Evolutionary conservation across 2,113 vertebrate genomes (phyloP).

Genomic region (Xiphorhynchus elegans): DNA sequence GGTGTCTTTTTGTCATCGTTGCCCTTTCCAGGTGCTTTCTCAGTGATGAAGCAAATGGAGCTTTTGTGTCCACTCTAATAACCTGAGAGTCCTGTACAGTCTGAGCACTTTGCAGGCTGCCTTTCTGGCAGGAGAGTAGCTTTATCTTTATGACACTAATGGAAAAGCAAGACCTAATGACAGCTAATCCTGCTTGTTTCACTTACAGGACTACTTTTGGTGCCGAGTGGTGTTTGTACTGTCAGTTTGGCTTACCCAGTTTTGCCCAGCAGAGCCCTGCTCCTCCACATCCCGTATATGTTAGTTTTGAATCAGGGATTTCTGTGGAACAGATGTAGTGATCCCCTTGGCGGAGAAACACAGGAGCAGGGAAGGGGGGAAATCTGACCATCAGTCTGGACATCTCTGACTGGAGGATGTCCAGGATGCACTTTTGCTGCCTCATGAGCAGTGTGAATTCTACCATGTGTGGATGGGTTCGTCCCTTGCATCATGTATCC

Average conservation of each 20-base stretch:
- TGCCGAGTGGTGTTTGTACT: background rate
- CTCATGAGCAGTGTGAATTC: background rate
- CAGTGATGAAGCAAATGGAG: background rate
- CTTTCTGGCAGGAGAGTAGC: background rate
- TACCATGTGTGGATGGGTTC: accelerated
- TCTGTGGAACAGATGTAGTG: background rate
- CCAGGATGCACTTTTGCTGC: background rate
- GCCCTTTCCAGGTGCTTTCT: background rate
- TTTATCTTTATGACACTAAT: conserved; percentile 30
- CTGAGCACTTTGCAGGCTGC: background rate
- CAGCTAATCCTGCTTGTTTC: background rate
- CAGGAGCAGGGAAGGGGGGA: background rate
- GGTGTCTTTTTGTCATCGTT: background rate
- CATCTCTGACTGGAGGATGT: background rate
- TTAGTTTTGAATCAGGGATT: background rate
- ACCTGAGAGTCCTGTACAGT: background rate
- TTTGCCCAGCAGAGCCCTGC: background rate
- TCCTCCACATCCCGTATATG: accelerated
- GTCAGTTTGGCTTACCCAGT: background rate
- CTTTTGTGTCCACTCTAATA: conserved; percentile 7
- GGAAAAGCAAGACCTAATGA: conserved; percentile 33
- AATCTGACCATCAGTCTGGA: background rate
- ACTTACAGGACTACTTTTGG: background rate
- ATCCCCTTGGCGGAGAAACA: background rate
- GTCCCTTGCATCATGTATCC: background rate